phyloP scores from a whole-genome alignment of 1,140 invertebrate genomes.

The Agrilus planipennis region DNA sequence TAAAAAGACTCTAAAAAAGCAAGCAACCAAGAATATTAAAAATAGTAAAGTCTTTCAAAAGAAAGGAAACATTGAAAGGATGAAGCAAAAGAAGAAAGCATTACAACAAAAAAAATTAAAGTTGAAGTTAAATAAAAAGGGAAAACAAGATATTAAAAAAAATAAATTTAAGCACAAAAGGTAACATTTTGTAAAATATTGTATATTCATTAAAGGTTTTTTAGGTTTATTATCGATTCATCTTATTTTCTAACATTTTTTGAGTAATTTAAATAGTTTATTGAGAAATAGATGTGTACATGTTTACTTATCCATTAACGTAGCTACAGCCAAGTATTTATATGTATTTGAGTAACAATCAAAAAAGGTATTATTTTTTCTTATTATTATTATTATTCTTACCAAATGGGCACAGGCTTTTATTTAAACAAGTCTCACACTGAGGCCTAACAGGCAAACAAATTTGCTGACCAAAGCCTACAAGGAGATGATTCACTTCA shows the following conservation, averaged over 20 bases:
- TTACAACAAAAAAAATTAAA: slow-evolving; percentile 19
- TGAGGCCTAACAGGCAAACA: slow-evolving; percentile 73
- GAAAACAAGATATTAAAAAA: background rate
- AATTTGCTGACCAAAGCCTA: slow-evolving; percentile 92
- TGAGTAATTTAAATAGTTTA: no score
- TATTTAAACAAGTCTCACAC: slow-evolving; percentile 74
- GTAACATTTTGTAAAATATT: no score
- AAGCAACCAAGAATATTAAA: slow-evolving; percentile 52
- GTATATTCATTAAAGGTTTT: no score
- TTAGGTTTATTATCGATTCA: no score
- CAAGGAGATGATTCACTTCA: slow-evolving; percentile 84
- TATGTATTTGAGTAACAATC: background rate
- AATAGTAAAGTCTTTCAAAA: slow-evolving; percentile 62
- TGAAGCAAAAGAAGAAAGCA: slow-evolving; percentile 45
- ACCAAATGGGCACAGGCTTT: slow-evolving; percentile 67
- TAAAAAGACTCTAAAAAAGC: slow-evolving; percentile 50
- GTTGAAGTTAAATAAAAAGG: slow-evolving; percentile 8
- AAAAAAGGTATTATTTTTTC: background rate
- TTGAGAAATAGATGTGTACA: no score
- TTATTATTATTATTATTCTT: slow-evolving; percentile 9
- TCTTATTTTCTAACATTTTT: no score
- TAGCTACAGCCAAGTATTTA: no score
- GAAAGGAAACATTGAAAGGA: slow-evolving; percentile 53
- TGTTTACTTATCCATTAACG: no score
- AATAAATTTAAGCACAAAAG: no score